A percentile compares a stretch with the other conserved stretches of the same genome.
Evolutionary conservation across 2,113 vertebrate genomes (phyloP).

Genomic region (Heterochromis multidens): DNA sequence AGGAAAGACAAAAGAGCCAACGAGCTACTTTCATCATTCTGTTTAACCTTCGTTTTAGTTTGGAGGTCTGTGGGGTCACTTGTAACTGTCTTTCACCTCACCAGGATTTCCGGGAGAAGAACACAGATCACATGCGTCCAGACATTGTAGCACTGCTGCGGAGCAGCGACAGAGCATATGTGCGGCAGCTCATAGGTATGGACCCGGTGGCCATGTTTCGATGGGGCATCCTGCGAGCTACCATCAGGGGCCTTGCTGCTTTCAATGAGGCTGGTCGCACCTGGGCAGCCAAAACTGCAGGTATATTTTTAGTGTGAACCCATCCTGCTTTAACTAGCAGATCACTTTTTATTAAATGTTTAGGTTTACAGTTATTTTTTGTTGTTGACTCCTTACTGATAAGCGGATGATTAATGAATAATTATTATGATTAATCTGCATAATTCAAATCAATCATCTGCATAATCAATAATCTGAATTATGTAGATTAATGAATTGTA

Average conservation of each 20-base stretch:
- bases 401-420: neutral
- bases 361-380: neutral
- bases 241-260: conserved; percentile 85
- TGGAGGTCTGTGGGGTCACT: neutral
- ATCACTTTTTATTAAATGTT: neutral
- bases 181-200: conserved; percentile 94
- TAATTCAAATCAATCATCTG: neutral
- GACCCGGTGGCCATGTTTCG: conserved; percentile 96
- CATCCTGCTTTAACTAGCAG: neutral
- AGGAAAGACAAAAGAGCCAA: neutral
- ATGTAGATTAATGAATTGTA: neutral
- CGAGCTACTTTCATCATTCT: neutral
- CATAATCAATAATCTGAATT: neutral
- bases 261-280: conserved; percentile 85
- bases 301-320: conserved; percentile 47
- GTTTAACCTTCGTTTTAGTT: neutral
- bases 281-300: conserved; percentile 80
- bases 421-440: neutral
- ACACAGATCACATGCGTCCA: conserved; percentile 97
- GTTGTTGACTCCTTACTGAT: neutral
- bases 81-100: neutral
- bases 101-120: conserved; percentile 98
- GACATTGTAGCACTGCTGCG: conserved; percentile 94
- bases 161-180: conserved; percentile 88
- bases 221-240: conserved; percentile 90